Conservation (phyloP, 2,113 vertebrate genomes). For the Orientallactaga bullata region DNA sequence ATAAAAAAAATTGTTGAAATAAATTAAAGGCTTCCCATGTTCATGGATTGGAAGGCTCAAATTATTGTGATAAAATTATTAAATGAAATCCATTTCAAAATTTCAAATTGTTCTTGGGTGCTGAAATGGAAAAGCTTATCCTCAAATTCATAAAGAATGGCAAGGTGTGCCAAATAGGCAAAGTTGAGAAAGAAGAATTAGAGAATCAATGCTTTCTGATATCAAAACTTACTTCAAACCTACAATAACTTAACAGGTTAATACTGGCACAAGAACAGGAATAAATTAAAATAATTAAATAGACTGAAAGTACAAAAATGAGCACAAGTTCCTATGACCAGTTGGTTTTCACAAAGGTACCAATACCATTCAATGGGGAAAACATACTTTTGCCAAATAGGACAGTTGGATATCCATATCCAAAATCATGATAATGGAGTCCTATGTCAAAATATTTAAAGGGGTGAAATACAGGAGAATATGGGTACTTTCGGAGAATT, state of each 20-base stretch:
- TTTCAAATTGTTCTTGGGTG: background rate
- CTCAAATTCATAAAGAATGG: background rate
- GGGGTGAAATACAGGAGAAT: background rate
- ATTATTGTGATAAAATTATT: slow-evolving; percentile 16
- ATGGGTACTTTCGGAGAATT: background rate
- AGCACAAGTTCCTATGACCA: background rate
- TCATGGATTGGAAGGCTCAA: background rate
- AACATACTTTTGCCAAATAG: background rate
- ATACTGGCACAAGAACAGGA: background rate
- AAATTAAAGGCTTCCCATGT: slow-evolving; percentile 6
- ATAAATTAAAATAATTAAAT: background rate
- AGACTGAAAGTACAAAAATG: background rate
- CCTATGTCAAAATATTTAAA: background rate
- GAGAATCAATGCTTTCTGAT: background rate
- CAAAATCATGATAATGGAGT: background rate
- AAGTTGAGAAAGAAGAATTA: background rate
- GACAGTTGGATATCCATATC: background rate
- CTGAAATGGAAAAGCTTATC: slow-evolving; percentile 8
- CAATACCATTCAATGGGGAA: background rate
- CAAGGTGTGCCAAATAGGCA: background rate
- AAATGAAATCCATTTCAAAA: background rate
- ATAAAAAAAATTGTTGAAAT: slow-evolving; percentile 25
- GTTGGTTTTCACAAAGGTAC: background rate
- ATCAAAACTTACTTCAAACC: slow-evolving; percentile 28
- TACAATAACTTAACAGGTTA: background rate